A percentile compares a stretch with the other conserved stretches of the same genome.
Conservation (phyloP, 2,797 vertebrate genomes). For the Steatocranus sp. region DNA sequence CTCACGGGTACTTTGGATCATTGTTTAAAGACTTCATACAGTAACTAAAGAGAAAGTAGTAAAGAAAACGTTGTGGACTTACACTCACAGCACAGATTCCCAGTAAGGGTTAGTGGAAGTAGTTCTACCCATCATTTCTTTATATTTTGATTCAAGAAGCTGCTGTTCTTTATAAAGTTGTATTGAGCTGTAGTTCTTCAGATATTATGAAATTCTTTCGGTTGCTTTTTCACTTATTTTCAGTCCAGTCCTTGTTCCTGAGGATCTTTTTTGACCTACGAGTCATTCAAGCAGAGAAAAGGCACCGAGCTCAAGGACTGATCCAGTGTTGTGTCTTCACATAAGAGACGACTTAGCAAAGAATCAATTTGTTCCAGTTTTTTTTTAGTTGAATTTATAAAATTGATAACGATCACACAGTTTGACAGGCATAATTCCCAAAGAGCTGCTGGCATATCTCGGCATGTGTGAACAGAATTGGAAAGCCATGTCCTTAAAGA, state of each 20-base stretch:
- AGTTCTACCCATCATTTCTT: neutral
- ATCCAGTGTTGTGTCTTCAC: neutral
- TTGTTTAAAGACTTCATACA: constrained; percentile 7
- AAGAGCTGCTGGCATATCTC: neutral
- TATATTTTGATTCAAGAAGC: neutral
- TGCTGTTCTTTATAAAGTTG: neutral
- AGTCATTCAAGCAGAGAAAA: neutral
- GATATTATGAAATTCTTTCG: neutral
- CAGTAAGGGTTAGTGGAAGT: neutral
- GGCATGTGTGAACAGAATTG: neutral
- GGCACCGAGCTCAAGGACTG: neutral
- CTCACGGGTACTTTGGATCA: neutral
- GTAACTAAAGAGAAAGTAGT: constrained; percentile 4
- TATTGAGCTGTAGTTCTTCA: neutral
- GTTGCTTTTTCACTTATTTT: neutral
- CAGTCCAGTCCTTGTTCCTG: neutral
- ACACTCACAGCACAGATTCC: neutral
- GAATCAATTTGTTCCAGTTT: neutral
- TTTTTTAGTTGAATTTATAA: neutral
- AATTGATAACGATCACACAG: neutral
- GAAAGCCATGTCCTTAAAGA: neutral
- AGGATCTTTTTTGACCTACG: neutral
- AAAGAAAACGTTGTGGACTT: neutral
- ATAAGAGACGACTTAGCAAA: neutral
- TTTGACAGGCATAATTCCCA: neutral